phyloP scores from a whole-genome alignment of 2,888 invertebrate species.

The Perdita meconis region DNA sequence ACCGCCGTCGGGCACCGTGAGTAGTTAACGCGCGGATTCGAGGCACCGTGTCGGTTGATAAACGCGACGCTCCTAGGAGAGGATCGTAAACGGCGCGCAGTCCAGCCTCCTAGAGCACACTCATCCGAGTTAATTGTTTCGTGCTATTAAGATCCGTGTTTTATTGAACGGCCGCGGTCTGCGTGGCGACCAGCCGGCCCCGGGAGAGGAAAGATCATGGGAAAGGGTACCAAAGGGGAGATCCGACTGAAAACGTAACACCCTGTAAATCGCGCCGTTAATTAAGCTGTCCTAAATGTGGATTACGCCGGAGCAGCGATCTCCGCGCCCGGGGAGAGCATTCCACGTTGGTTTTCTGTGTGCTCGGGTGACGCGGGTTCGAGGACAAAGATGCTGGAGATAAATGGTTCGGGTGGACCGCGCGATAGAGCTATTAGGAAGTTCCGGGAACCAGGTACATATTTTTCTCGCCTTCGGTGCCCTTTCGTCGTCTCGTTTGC shows the following conservation, averaged over 20 bases:
- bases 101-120: slow-evolving; percentile 49
- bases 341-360: slow-evolving; percentile 10
- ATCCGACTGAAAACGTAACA: slow-evolving; percentile 41
- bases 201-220: slow-evolving; percentile 46
- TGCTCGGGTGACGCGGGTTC: slow-evolving; percentile 12
- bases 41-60: slow-evolving; percentile 29
- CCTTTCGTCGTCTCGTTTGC: neutral
- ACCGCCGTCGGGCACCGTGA: slow-evolving; percentile 2
- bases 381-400: slow-evolving; percentile 37
- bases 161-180: slow-evolving; percentile 66
- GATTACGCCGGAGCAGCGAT: slow-evolving; percentile 18
- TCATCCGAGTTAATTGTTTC: slow-evolving; percentile 68
- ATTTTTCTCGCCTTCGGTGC: neutral
- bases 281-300: slow-evolving; percentile 44
- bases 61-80: slow-evolving; percentile 29
- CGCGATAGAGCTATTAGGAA: neutral
- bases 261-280: slow-evolving; percentile 49
- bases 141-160: slow-evolving; percentile 63
- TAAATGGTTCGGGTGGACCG: slow-evolving; percentile 37
- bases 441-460: slow-evolving; percentile 12
- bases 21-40: slow-evolving; percentile 37
- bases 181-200: too few relatives aligned
- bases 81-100: slow-evolving; percentile 28
- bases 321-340: slow-evolving; percentile 3
- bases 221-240: slow-evolving; percentile 46